Conservation (phyloP, 2,888 invertebrate genomes). For the Terebella lapidaria region DNA sequence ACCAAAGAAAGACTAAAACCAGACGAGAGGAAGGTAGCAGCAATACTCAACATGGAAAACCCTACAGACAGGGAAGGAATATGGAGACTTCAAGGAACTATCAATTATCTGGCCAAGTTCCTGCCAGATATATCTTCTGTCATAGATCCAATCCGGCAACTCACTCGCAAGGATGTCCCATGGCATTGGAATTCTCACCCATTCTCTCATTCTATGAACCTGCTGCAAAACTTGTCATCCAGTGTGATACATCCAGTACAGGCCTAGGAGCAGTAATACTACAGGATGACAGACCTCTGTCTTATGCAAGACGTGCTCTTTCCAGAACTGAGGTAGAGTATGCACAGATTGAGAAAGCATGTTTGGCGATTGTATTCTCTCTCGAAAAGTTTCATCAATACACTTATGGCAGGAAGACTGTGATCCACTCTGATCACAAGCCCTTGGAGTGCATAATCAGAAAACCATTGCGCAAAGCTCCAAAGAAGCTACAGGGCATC, state of each 20-base stretch:
- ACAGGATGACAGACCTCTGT: neutral
- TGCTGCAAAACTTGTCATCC: neutral
- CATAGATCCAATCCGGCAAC: neutral
- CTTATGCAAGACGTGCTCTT: neutral
- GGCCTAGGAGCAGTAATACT: neutral
- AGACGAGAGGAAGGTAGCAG: neutral
- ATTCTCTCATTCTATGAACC: neutral
- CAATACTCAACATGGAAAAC: neutral
- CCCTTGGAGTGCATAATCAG: neutral
- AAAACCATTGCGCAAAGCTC: neutral
- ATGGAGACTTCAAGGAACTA: neutral
- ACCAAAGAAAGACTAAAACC: neutral
- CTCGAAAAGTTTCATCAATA: neutral
- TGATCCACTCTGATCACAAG: neutral
- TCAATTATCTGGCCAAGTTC: neutral
- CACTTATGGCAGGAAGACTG: neutral
- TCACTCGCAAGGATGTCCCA: neutral
- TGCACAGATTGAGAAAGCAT: neutral
- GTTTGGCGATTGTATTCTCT: neutral
- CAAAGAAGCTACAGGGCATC: neutral
- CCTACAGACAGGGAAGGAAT: too few species aligned
- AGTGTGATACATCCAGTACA: neutral
- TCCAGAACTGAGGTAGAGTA: neutral
- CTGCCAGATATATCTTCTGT: neutral
- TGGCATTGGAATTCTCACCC: neutral